Evolutionary conservation across 2,113 vertebrate species (phyloP), one percentile per base, ranked within the genome.

Genomic region (Ceuthmochares aereus): DNA sequence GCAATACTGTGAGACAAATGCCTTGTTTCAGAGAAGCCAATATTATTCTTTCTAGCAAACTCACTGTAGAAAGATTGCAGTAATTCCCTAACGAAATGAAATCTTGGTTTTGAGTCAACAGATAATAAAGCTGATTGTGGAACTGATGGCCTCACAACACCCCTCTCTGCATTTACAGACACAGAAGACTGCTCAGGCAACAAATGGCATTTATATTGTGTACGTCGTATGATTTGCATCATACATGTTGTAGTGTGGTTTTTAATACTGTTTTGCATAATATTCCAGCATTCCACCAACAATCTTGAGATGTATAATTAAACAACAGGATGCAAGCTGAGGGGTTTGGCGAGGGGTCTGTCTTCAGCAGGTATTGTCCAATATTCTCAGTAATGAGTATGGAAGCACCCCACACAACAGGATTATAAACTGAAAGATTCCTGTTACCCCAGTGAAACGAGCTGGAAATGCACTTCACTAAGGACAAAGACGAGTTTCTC

Each of bases 11-110:
- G 23, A 27, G 17, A 91, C 72, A 42, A 67, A 69, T 66, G 30
- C 12, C 18, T 58, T 14, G 3, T 36, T 90, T 85, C 74, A 67
- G 43, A 75, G 34, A 75, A 84, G 19, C 12, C 43, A 74, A 0
- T 18, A 16, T 26, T 32, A 29, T 59, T 70, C 37, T 36, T 78
- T 68, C 27, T 21, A 84, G 34, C 26, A 52, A 69, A 66, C 27
- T 7, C 66, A 56, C 29, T 42, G 20, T 36, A 36, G n/a, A 78
- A 95, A 68, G 12, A 30, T 60, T 56, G 5, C 34, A 69, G 2
- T 56, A 27, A 73, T n/a, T 91, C 85, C n/a, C 78, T 68, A 74
- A 51, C 49, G 15, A 95, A 92, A 62, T 20, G 7, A 85, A 76
- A 93, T 16, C 21, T 49, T 13, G 14, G 69, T 83, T 69, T 77